Percentiles rank a stretch among this genome's conserved stretches.
Evolutionary conservation across 64 coral and sea anemone genomes (phyloP).

Genomic region (Pocillopora verrucosa): DNA sequence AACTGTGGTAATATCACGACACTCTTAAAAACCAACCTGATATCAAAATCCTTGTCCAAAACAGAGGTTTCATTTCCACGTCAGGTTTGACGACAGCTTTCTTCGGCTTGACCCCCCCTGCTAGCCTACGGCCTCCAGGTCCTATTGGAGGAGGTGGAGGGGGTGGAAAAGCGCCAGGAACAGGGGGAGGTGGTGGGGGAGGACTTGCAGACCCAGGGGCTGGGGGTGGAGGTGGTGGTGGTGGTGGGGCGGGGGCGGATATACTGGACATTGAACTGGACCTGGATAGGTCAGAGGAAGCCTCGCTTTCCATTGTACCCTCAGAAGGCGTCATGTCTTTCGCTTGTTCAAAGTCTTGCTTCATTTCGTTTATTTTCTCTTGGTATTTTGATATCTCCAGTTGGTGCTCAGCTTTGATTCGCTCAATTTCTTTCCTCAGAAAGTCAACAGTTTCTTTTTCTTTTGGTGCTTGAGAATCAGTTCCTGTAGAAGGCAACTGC

Average conservation of each 20-base stretch:
- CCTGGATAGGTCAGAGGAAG: constrained; percentile 20
- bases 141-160: constrained; percentile 72
- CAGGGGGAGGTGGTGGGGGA: constrained; percentile 75
- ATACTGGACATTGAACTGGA: constrained; percentile 40
- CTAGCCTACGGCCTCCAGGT: constrained; percentile 14
- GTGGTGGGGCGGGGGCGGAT: constrained; percentile 35
- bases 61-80: constrained; percentile 98
- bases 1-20: neutral
- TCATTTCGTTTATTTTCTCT: constrained; percentile 74
- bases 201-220: constrained; percentile 37
- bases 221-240: constrained; percentile 60
- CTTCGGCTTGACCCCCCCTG: constrained; percentile 50
- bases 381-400: constrained; percentile 54
- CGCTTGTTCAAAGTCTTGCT: constrained; percentile 67
- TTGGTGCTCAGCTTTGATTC: constrained; percentile 66
- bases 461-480: neutral
- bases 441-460: constrained; percentile 35
- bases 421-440: constrained; percentile 74
- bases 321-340: constrained; percentile 23
- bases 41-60: constrained; percentile 94
- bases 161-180: constrained; percentile 41
- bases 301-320: constrained; percentile 15
- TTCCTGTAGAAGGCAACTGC: neutral
- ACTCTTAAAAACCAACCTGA: constrained; percentile 40
- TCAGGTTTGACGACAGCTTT: constrained; percentile 86